Conservation (phyloP, 2,113 vertebrate genomes). For the Periophthalmodon schlosseri region DNA sequence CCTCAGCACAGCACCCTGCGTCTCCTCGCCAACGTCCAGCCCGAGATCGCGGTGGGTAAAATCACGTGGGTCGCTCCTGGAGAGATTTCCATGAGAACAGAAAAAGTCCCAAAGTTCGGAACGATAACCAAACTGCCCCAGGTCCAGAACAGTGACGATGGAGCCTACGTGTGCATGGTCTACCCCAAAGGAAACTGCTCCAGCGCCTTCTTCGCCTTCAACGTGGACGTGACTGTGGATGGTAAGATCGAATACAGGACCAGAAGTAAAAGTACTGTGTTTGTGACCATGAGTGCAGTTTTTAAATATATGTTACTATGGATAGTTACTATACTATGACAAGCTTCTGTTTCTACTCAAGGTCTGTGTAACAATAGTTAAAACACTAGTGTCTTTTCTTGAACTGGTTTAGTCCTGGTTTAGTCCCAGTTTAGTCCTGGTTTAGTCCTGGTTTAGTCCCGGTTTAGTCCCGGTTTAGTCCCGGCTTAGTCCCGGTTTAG, state of each 20-base stretch:
- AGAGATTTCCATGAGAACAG: constrained; percentile 43
- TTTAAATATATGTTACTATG: no score
- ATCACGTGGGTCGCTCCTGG: constrained; percentile 67
- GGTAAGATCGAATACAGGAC: constrained; percentile 51
- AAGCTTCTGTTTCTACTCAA: no score
- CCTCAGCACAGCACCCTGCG: constrained; percentile 59
- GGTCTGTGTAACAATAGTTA: no score
- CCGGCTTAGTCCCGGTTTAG: neutral
- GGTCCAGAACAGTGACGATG: constrained; percentile 42
- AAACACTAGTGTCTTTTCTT: no score
- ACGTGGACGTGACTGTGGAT: constrained; percentile 51
- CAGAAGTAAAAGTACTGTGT: no score
- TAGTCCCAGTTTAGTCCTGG: neutral
- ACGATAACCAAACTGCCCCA: constrained; percentile 68
- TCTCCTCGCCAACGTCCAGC: constrained; percentile 58
- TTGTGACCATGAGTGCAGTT: no score
- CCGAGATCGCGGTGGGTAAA: constrained; percentile 18
- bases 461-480: neutral
- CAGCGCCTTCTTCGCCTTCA: constrained; percentile 39
- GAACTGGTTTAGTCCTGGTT: neutral
- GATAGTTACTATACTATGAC: no score
- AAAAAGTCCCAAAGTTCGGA: constrained; percentile 17
- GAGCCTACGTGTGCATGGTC: constrained; percentile 67
- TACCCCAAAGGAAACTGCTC: constrained; percentile 34
- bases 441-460: neutral